phyloP scores from a whole-genome alignment of 1,140 invertebrate species.

The Agraylea sexmaculata region DNA sequence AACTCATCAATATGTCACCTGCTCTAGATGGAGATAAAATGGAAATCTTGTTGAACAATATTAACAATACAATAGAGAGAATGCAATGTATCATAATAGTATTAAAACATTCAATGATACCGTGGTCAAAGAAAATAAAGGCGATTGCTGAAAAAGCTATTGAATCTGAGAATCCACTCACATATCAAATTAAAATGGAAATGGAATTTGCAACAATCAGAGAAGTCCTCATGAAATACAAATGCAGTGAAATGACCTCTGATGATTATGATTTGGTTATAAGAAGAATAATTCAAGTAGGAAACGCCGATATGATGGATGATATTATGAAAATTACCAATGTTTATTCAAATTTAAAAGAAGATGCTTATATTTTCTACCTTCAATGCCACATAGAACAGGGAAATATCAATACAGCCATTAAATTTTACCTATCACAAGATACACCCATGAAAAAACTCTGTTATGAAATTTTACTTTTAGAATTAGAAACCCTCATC shows the following conservation, averaged over 20 bases:
- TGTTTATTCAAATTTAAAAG: constrained; percentile 14
- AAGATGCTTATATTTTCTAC: constrained; percentile 17
- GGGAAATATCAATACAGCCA: constrained; percentile 11
- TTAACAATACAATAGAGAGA: constrained; percentile 16
- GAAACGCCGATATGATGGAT: constrained; percentile 14
- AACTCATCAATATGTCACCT: constrained; percentile 13
- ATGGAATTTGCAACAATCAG: constrained; percentile 14
- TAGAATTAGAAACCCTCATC: constrained; percentile 16
- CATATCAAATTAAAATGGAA: constrained; percentile 11
- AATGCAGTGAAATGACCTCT: constrained; percentile 12
- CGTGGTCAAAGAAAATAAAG: constrained; percentile 14
- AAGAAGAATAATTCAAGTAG: constrained; percentile 13
- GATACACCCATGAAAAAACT: constrained; percentile 13
- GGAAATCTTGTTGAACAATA: constrained; percentile 17
- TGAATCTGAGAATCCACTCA: constrained; percentile 5
- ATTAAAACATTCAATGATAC: constrained; percentile 16
- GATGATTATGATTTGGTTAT: constrained; percentile 19
- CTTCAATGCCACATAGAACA: constrained; percentile 14
- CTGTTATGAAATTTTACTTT: constrained; percentile 9
- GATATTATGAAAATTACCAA: constrained; percentile 19
- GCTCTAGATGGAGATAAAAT: constrained; percentile 19
- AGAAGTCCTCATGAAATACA: constrained; percentile 19
- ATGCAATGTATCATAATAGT: constrained; percentile 13
- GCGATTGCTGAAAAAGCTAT: constrained; percentile 10
- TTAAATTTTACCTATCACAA: constrained; percentile 13